Percentiles rank a stretch among this genome's conserved stretches.
Evolutionary conservation across 2,113 vertebrate species (phyloP).

Genomic region (Phoenicopterus ruber): DNA sequence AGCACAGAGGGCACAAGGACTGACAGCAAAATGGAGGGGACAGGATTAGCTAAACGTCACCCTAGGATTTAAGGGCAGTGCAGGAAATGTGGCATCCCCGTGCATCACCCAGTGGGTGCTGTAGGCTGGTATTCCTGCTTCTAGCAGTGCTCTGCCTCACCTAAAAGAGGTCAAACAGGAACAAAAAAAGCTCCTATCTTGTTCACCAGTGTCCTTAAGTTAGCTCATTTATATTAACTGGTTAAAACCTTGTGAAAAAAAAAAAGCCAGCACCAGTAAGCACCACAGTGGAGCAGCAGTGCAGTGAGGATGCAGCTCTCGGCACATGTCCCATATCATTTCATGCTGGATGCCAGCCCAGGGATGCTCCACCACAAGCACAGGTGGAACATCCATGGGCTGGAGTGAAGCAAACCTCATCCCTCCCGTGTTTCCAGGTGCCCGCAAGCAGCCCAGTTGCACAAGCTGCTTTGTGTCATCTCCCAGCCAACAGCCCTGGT

Average conservation of each 20-base stretch:
- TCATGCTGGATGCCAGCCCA: not conserved
- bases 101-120: not conserved
- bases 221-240: not conserved
- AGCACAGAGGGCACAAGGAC: not conserved
- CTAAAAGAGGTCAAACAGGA: not conserved
- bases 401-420: not conserved
- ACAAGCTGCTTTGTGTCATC: not conserved
- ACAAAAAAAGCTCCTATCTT: not conserved
- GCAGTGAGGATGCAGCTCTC: not conserved
- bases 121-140: not conserved
- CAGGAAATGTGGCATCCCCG: not conserved
- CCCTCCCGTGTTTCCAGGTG: not conserved
- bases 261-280: not conserved
- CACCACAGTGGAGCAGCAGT: not conserved
- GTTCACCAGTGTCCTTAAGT: not conserved
- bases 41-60: not conserved
- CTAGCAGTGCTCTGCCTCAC: not conserved
- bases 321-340: fast-evolving
- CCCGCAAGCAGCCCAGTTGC: not conserved
- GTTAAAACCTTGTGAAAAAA: not conserved
- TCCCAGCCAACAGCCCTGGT: fast-evolving
- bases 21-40: not conserved
- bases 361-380: not conserved
- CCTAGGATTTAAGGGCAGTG: not conserved
- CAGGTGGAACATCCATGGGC: not conserved